phyloP scores from a whole-genome alignment of 2,113 vertebrate species.

The Ciconia stormi region DNA sequence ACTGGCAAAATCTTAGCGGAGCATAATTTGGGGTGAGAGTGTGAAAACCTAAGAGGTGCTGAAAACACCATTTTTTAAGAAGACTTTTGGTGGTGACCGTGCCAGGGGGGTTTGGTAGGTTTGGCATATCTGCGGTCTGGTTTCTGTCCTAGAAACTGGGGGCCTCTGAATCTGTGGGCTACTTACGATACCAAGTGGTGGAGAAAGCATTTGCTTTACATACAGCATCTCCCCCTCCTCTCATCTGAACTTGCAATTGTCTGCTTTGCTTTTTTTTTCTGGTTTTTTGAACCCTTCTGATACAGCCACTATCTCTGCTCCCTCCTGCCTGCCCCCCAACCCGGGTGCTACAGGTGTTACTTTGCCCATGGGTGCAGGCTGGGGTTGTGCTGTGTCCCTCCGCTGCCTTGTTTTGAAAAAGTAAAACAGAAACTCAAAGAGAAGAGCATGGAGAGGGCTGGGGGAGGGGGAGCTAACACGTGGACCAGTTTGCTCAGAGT shows the following conservation, averaged over 20 bases:
- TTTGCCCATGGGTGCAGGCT: neutral
- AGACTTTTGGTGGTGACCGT: neutral
- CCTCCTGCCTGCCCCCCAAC: neutral
- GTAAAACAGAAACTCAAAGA: neutral
- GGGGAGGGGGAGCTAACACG: neutral
- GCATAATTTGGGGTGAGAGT: neutral
- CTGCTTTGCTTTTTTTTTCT: neutral
- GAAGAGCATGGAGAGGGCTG: neutral
- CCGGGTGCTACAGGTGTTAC: neutral
- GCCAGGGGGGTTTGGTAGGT: neutral
- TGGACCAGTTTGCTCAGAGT: neutral
- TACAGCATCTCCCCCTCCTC: neutral
- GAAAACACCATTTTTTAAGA: neutral
- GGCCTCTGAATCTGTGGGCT: neutral
- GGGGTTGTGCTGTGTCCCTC: neutral
- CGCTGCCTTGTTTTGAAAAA: neutral
- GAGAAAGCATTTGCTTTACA: neutral
- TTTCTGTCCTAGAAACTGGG: neutral
- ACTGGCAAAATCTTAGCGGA: neutral
- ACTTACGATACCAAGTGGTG: neutral
- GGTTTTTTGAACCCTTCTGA: neutral
- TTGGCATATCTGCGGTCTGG: neutral
- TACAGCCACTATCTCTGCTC: fast-evolving
- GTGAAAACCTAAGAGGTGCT: neutral
- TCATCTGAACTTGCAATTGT: neutral